Base-by-base conservation (phyloP, 2,113 vertebrate genomes). In the Heterotis niloticus region DNA sequence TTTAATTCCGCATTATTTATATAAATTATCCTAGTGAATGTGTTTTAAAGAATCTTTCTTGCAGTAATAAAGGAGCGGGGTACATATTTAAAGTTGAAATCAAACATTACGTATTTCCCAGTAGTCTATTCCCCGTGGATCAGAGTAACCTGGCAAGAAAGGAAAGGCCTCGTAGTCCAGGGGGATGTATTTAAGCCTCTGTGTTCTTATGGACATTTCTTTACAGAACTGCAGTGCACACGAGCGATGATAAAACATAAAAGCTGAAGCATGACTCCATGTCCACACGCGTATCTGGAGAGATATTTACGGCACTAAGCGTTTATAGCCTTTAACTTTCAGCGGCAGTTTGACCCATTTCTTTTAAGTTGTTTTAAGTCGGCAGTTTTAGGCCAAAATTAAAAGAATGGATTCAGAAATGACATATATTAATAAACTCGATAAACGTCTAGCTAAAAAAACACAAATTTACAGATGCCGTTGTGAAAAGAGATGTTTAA, bases 11-110 rank as follows among this genome's bases (percentile, higher is more conserved):
- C 34, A 44, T 44, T 44, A 4, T 11, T 44, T 24, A 14, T 79
- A 59, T 78, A 62, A 68, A 78, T 28, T 56, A 3, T 24, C 54
- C 26, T 10, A 72, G 54, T 51, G 17, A 72, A 72, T 51, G n/a
- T 24, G 56, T 57, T 74, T 56, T 20, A 56, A 74, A 16, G 51
- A 18, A 54, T 16, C 10, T 57, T 13, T 74, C 23, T 20, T 56
- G 71, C 20, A 59, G 71, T 54, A 54, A 14, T 4, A 54, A 3
- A 16, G n/a, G 14, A 16, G 18, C 18, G 59, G 59, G 52, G 34
- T 54, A 26, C 26, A 26, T 23, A 56, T 57, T 59, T 57, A 54
- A 14, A 74, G 5, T 54, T 57, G 13, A 44, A 26, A 24, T 26
- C 14, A 17, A 74, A 57, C 24, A 5, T 59, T 26, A 74, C 14